Conservation (phyloP, 2,113 vertebrate genomes). For the Cathartes aura region DNA sequence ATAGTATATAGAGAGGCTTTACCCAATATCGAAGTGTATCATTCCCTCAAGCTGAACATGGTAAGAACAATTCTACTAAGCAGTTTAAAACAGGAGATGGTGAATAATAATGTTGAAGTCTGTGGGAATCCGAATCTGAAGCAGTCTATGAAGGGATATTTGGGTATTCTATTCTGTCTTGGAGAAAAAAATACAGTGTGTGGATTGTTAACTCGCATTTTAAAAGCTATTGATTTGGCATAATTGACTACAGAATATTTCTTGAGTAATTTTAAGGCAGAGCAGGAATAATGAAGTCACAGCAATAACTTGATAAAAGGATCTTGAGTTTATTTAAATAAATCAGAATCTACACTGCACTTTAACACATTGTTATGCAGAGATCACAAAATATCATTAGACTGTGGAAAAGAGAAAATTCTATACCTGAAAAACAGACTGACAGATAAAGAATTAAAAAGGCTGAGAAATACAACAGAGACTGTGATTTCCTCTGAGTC, state of each 20-base stretch:
- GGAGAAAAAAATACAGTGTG: neutral
- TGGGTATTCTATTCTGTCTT: neutral
- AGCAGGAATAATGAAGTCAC: neutral
- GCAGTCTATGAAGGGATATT: neutral
- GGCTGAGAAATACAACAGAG: neutral
- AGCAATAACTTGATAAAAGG: neutral
- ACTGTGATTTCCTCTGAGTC: neutral
- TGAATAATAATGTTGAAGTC: neutral
- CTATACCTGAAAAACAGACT: neutral
- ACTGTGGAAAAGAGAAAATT: neutral
- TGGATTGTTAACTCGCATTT: neutral
- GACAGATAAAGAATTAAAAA: neutral
- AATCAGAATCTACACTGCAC: neutral
- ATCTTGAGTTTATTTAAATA: neutral
- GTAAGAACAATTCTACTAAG: neutral
- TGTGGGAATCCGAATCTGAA: neutral
- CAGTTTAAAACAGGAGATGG: neutral
- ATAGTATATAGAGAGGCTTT: neutral
- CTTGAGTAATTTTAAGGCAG: neutral
- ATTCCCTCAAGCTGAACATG: neutral
- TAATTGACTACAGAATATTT: neutral
- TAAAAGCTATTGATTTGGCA: neutral
- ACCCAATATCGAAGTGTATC: neutral
- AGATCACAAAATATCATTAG: neutral
- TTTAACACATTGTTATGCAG: neutral